phyloP scores from a whole-genome alignment of 2,113 vertebrate genomes.

The Tamias sibiricus region DNA sequence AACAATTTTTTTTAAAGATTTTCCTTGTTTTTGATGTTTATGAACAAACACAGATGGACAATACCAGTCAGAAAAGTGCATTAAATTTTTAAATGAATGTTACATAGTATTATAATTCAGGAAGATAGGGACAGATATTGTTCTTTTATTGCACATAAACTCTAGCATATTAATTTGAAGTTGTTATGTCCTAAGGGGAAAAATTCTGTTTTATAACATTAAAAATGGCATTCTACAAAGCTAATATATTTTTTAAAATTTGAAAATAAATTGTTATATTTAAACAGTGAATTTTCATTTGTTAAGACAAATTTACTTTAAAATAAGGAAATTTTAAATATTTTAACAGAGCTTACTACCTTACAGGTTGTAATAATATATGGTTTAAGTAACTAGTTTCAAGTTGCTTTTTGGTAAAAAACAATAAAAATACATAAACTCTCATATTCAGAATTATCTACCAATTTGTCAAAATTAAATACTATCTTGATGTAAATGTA shows the following conservation, averaged over 20 bases:
- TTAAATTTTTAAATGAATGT: slow-evolving; percentile 39
- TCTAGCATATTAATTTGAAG: background rate
- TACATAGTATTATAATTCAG: slow-evolving; percentile 42
- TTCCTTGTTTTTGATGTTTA: slow-evolving; percentile 45
- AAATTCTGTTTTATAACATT: background rate
- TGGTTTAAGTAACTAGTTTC: background rate
- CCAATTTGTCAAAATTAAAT: slow-evolving; percentile 73
- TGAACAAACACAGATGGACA: slow-evolving; percentile 61
- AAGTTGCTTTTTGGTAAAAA: background rate
- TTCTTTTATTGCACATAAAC: background rate
- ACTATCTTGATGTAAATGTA: slow-evolving; percentile 55
- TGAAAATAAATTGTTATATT: background rate
- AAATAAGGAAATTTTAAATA: background rate
- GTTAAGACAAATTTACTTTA: background rate
- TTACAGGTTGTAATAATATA: background rate
- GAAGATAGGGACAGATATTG: slow-evolving; percentile 5
- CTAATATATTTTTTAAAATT: background rate
- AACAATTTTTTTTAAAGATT: background rate
- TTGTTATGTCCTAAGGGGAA: background rate
- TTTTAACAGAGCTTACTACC: background rate
- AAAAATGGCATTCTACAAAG: background rate
- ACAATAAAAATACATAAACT: slow-evolving; percentile 8
- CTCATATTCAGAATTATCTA: slow-evolving; percentile 11
- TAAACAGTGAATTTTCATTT: slow-evolving; percentile 3
- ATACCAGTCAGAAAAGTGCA: slow-evolving; percentile 25